Base-by-base conservation (phyloP, 1,140 invertebrate species). In the Triops cancriformis region DNA sequence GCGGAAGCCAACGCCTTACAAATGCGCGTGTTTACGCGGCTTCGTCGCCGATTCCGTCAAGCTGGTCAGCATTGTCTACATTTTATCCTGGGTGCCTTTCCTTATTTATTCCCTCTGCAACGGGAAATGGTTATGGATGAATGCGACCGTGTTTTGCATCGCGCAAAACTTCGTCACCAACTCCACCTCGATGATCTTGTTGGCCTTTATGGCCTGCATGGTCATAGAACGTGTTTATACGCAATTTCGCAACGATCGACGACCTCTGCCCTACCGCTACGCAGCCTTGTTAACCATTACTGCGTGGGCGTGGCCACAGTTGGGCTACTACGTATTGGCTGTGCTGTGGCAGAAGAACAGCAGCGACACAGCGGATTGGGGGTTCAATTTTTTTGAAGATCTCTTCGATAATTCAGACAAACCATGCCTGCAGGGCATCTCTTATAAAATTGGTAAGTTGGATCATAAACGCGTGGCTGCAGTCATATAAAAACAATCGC, bases 111-210 rank as follows among this genome's bases (percentile, higher is more conserved):
- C 74, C 12, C 51, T 80, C 26, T 74, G 28, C 18, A 80, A 80
- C 27, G 79, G 79, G 14, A 45, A 74, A 18, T 80, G 79, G 79
- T 28, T 78, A 27, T 28, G 79, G 26, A 76, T 80, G 41, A 72
- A 76, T 51, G 74, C 76, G 27, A 45, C 73, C 26, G 75, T 75
- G 14, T 80, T 79, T 73, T 80, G 79, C 74, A 42, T 78, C 28
- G 26, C 75, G 28, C 79, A 80, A 74, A 79, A 80, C 74, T 80
- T 73, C 28, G 64, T 79, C 26, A 79, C 77, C 72, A 80, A 80
- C 72, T 75, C 79, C 45, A 74, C 79, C n/a, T 37, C 41, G 26
- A 76, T 80, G 75, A 75, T 80, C 14, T 45, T 80, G 14, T 31
- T 80, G 26, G 74, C 73, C 28, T 42, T 80, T 26, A 42, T 74